Percentiles rank a stretch among this genome's conserved stretches.
Conservation (phyloP, 2,797 vertebrate genomes). For the Geotrypetes seraphini region DNA sequence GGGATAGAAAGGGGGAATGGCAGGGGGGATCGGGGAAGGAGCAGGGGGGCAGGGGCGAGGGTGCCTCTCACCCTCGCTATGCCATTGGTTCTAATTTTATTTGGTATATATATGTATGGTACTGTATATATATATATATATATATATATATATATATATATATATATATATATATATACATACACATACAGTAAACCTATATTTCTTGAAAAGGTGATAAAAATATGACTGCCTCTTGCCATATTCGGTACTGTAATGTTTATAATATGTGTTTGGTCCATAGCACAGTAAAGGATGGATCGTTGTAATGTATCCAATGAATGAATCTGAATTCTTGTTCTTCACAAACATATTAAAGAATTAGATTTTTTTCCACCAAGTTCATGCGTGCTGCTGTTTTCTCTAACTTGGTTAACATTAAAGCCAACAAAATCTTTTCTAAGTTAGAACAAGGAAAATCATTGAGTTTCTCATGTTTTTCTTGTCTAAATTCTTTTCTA, state of each 20-base stretch:
- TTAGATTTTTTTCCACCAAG: constrained; percentile 68
- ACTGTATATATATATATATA: too few species aligned
- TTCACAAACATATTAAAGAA: constrained; percentile 81
- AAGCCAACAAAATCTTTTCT: constrained; percentile 52
- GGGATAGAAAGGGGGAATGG: too few species aligned
- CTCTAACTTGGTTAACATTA: too few species aligned
- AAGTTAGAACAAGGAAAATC: constrained; percentile 56
- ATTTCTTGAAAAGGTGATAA: constrained; percentile 61
- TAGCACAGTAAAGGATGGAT: constrained; percentile 68
- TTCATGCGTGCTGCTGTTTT: too few species aligned
- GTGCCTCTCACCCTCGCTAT: too few species aligned
- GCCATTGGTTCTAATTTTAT: too few species aligned
- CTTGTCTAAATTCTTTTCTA: too few species aligned
- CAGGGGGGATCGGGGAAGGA: too few species aligned
- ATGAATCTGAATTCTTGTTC: constrained; percentile 63
- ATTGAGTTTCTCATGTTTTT: constrained; percentile 51
- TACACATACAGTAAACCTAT: constrained; percentile 47
- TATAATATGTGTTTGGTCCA: constrained; percentile 60
- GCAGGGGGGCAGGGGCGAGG: too few species aligned
- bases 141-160: too few species aligned
- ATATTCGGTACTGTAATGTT: constrained; percentile 71
- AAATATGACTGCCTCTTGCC: constrained; percentile 58
- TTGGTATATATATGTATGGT: constrained; percentile 56
- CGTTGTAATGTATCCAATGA: constrained; percentile 62
- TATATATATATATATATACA: constrained; percentile 57